A percentile compares a stretch with the other conserved stretches of the same genome.
These are phyloP conservation scores for Melanotaenia boesemani DNA, from an alignment of 2,797 vertebrate species.

Conservation along the genomic window DNA sequence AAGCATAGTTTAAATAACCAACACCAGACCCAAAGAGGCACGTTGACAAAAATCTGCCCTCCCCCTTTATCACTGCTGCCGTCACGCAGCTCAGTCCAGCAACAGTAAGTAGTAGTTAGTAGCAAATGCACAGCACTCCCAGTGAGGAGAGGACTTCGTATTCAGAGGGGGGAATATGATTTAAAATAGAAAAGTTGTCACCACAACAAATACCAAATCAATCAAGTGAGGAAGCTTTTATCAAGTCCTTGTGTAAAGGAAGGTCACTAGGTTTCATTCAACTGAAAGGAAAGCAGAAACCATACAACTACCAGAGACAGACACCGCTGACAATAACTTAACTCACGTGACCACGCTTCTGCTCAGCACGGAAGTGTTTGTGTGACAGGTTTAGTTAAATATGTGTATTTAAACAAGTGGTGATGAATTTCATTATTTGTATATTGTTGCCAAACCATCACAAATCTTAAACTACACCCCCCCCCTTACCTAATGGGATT, in stretches of 20 bases:
- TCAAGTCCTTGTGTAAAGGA: neutral
- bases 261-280: neutral
- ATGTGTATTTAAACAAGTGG: neutral
- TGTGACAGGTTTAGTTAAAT: neutral
- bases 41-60: no score
- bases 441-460: neutral
- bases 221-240: conserved; percentile 44
- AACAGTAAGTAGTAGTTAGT: neutral
- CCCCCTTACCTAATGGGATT: neutral
- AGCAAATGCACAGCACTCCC: neutral
- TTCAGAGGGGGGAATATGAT: neutral
- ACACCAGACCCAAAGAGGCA: neutral
- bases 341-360: neutral
- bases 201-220: conserved; percentile 39
- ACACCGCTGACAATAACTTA: neutral
- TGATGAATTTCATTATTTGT: neutral
- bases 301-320: neutral
- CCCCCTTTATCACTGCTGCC: neutral
- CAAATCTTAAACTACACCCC: neutral
- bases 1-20: conserved; percentile 21
- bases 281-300: neutral
- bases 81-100: neutral
- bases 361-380: neutral
- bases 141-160: neutral
- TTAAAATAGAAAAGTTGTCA: conserved; percentile 11